phyloP scores from a whole-genome alignment of 53 echinoderm and acorn worm genomes.

The Echinometra lucunter region DNA sequence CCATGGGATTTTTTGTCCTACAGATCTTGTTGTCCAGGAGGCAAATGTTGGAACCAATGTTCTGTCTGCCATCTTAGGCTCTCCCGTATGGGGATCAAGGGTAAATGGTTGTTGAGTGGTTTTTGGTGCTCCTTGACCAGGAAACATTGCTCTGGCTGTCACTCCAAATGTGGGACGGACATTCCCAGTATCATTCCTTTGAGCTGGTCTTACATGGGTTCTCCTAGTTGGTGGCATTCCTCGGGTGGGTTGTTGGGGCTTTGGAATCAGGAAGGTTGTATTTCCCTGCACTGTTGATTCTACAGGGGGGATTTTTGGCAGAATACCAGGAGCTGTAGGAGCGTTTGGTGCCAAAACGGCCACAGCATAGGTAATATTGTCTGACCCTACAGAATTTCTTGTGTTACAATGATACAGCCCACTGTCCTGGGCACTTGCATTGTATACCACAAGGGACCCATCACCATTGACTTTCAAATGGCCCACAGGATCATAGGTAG shows the following conservation, averaged over 20 bases:
- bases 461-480: constrained; percentile 60
- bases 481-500: constrained; percentile 57
- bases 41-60: constrained; percentile 58
- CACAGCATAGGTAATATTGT: constrained; percentile 80
- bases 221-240: constrained; percentile 47
- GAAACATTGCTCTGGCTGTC: neutral
- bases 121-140: constrained; percentile 46
- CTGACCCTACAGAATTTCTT: constrained; percentile 82
- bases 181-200: neutral
- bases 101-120: constrained; percentile 7
- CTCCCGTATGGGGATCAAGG: neutral
- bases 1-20: constrained; percentile 44
- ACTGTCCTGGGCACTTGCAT: constrained; percentile 73
- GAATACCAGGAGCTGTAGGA: constrained; percentile 51
- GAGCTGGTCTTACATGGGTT: constrained; percentile 28
- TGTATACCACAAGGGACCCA: constrained; percentile 84
- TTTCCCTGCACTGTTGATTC: constrained; percentile 61
- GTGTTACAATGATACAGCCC: constrained; percentile 88
- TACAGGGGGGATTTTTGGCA: constrained; percentile 57
- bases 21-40: neutral
- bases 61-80: constrained; percentile 64
- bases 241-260: constrained; percentile 23
- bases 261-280: constrained; percentile 52
- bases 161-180: constrained; percentile 3
- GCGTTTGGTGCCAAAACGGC: constrained; percentile 63